Evolutionary conservation across 2,113 vertebrate genomes (phyloP).

Genomic region (Engystomops pustulosus): DNA sequence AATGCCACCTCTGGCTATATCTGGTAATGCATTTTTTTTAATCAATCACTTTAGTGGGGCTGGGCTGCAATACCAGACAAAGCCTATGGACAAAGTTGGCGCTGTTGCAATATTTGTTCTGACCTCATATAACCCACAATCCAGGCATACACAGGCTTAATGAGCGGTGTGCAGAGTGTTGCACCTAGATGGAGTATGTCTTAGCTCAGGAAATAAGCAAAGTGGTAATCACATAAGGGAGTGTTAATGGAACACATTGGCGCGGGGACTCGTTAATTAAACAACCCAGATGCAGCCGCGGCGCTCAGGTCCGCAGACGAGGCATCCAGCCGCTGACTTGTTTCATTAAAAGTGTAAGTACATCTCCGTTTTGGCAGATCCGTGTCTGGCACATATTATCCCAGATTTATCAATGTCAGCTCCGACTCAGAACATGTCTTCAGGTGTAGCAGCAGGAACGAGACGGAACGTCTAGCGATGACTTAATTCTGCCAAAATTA

Average conservation of each 20-base stretch:
- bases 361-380: constrained; percentile 18
- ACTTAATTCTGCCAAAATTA: background rate
- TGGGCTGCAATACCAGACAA: background rate
- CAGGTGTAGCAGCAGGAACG: background rate
- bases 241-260: constrained; percentile 48
- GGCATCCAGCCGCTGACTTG: constrained; percentile 29
- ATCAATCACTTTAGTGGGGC: too few relatives aligned
- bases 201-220: background rate
- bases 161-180: background rate
- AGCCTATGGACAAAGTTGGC: background rate
- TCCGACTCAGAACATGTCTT: background rate
- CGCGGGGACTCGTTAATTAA: constrained; percentile 42
- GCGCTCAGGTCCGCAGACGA: background rate
- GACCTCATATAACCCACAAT: background rate
- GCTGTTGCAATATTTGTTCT: background rate
- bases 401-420: background rate
- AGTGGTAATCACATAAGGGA: constrained; percentile 24
- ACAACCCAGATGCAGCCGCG: constrained; percentile 9
- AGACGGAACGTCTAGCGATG: background rate
- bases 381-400: constrained; percentile 11
- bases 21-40: too few relatives aligned
- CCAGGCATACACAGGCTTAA: background rate
- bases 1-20: too few relatives aligned
- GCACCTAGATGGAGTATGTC: background rate
- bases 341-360: constrained; percentile 43